phyloP scores from a whole-genome alignment of 2,888 invertebrate genomes.

The Metellina segmentata region DNA sequence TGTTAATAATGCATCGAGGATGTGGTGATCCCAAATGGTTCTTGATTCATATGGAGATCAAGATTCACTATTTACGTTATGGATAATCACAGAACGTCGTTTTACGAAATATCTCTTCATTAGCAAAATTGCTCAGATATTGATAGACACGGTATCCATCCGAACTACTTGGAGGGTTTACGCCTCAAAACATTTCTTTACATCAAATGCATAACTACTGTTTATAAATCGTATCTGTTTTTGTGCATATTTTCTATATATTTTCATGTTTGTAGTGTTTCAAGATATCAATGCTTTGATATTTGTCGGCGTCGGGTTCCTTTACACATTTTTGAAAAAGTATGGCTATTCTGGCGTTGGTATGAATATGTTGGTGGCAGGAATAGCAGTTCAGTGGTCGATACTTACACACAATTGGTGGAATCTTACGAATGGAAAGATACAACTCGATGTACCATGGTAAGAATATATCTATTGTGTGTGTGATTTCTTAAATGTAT shows the following conservation, averaged over 20 bases:
- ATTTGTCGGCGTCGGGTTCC: slow-evolving; percentile 83
- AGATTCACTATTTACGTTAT: no score
- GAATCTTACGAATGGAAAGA: slow-evolving; percentile 70
- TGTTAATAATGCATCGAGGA: no score
- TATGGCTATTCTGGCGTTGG: slow-evolving; percentile 82
- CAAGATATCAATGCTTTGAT: slow-evolving; percentile 83
- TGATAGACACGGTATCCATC: no score
- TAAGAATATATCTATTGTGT: slow-evolving; percentile 35
- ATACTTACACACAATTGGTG: slow-evolving; percentile 79
- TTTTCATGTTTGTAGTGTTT: slow-evolving; percentile 80
- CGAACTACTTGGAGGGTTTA: no score
- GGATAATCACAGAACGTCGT: no score
- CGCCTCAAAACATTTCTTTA: neutral
- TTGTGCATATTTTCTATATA: neutral
- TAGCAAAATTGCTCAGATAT: no score
- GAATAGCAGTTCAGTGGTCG: slow-evolving; percentile 81
- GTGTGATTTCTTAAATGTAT: no score
- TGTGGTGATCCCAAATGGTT: no score
- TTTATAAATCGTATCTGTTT: neutral
- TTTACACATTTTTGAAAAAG: slow-evolving; percentile 83
- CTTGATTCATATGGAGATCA: no score
- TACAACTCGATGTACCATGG: slow-evolving; percentile 78
- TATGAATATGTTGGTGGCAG: slow-evolving; percentile 82
- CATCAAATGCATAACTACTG: neutral
- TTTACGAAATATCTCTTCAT: no score